Percentiles rank a stretch among this genome's conserved stretches.
Conservation (phyloP, 2,797 vertebrate genomes). For the Mionectes olivaceus region DNA sequence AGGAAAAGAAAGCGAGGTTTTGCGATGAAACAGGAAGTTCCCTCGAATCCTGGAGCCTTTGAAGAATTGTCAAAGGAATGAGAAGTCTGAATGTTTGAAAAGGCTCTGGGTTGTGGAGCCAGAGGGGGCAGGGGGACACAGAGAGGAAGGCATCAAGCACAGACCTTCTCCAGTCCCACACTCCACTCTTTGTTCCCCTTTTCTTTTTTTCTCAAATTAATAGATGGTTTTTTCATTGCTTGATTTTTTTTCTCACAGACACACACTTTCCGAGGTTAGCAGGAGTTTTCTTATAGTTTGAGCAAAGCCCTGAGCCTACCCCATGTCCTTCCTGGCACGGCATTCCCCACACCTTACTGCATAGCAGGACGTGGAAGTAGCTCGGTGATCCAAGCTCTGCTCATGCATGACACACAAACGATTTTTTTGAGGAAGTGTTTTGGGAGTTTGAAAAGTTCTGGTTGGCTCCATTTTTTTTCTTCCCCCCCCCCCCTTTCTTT, state of each 20-base stretch:
- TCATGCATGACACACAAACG: background rate
- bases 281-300: background rate
- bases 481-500: background rate
- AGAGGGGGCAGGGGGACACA: background rate
- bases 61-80: constrained; percentile 66
- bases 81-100: constrained; percentile 44
- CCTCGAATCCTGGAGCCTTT: constrained; percentile 45
- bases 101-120: background rate
- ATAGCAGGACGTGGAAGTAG: background rate
- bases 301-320: background rate
- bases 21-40: constrained; percentile 54
- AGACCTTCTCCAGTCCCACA: background rate
- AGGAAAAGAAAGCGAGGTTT: constrained; percentile 43
- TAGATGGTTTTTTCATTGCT: background rate
- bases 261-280: background rate
- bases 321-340: rapidly evolving
- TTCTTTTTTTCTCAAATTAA: background rate
- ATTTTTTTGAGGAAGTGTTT: constrained; percentile 55
- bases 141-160: background rate
- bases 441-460: constrained; percentile 23
- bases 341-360: background rate
- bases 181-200: background rate
- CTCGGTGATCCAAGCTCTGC: background rate
- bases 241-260: background rate
- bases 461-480: background rate